Evolutionary conservation across 1,140 invertebrate species (phyloP).

Genomic region (Drosophila nikananu): DNA sequence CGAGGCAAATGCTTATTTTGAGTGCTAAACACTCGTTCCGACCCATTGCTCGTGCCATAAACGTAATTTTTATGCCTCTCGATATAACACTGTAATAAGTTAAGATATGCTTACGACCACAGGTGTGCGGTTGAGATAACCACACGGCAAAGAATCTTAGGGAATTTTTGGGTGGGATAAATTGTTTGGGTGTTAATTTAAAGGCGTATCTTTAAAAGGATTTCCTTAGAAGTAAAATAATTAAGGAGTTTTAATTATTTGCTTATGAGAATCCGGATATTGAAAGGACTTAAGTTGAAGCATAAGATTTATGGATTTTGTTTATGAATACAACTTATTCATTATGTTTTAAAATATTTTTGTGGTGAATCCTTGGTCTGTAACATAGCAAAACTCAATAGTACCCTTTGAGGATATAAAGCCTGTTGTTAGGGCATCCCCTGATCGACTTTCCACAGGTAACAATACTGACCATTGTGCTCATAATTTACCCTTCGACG

Average conservation of each 20-base stretch:
- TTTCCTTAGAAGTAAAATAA: neutral
- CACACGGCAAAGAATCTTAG: constrained; percentile 14
- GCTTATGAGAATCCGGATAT: neutral
- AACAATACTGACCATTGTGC: constrained; percentile 33
- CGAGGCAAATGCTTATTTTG: neutral
- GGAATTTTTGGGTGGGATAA: neutral
- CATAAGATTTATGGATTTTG: no score
- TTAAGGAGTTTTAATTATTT: neutral
- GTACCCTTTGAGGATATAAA: no score
- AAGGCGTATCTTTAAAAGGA: neutral
- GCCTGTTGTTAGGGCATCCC: constrained; percentile 12
- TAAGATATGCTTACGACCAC: constrained; percentile 28
- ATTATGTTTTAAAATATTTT: no score
- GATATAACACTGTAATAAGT: constrained; percentile 39
- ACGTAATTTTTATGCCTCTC: constrained; percentile 5
- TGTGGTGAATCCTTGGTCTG: neutral
- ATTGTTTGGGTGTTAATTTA: neutral
- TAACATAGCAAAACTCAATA: no score
- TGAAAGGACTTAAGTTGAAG: neutral
- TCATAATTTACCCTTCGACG: constrained; percentile 59
- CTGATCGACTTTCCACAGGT: neutral
- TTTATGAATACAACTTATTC: neutral
- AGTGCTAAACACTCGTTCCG: neutral
- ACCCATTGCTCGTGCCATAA: neutral
- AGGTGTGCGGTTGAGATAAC: constrained; percentile 32